These are phyloP conservation scores for Spongia lamella DNA, from an alignment of 37 sponge, comb jelly and placozoan species.

Conservation along the genomic window DNA sequence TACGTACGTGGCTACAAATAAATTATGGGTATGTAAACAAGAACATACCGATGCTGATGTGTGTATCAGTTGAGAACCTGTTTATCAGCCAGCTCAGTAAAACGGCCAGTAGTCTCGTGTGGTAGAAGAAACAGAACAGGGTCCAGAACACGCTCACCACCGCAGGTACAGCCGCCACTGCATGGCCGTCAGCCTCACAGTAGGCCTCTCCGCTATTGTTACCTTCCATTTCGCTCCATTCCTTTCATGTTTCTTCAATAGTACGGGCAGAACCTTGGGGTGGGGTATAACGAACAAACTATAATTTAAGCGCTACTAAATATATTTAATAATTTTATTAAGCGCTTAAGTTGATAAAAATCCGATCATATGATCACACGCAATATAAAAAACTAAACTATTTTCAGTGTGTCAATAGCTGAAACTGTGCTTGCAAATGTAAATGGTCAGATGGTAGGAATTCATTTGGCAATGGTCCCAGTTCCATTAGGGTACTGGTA, in stretches of 20 bases:
- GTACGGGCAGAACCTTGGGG: no score
- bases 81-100: slow-evolving; percentile 25
- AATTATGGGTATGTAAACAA: not conserved
- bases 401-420: no score
- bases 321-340: no score
- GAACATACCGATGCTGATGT: slow-evolving; percentile 51
- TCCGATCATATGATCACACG: no score
- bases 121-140: slow-evolving; percentile 45
- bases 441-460: slow-evolving; percentile 83
- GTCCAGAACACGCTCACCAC: slow-evolving; percentile 55
- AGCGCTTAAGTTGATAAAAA: no score
- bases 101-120: slow-evolving; percentile 31
- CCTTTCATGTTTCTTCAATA: no score
- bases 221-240: no score
- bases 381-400: no score
- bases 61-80: slow-evolving; percentile 42
- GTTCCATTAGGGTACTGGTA: slow-evolving; percentile 31
- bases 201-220: no score
- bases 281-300: no score
- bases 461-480: slow-evolving; percentile 80
- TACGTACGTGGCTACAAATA: not conserved
- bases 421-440: slow-evolving; percentile 57
- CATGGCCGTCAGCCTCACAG: not conserved
- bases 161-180: slow-evolving; percentile 37
- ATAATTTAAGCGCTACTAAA: no score